phyloP scores from a whole-genome alignment of 2,113 vertebrate genomes.

The Thalassarche chlororhynchos region DNA sequence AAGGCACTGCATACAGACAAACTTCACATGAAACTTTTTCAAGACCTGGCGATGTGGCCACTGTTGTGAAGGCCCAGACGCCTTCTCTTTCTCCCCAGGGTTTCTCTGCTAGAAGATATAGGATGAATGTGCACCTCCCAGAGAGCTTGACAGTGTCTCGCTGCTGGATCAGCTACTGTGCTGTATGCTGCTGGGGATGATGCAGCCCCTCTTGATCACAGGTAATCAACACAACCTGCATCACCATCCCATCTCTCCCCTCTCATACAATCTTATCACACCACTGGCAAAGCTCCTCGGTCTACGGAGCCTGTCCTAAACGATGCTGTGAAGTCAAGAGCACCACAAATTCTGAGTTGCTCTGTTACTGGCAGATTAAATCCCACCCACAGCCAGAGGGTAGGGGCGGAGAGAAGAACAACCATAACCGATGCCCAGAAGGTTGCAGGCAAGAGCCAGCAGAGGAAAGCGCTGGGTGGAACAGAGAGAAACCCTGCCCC shows the following conservation, averaged over 20 bases:
- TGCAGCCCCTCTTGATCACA: not conserved
- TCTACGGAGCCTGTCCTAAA: not conserved
- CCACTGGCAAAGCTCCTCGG: not conserved
- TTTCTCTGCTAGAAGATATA: not conserved
- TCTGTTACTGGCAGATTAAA: not conserved
- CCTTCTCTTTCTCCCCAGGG: not conserved
- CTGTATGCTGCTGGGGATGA: not conserved
- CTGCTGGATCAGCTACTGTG: not conserved
- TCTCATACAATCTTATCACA: not conserved
- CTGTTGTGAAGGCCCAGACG: not conserved
- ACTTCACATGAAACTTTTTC: not conserved
- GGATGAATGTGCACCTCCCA: not conserved
- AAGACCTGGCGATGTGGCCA: accelerated
- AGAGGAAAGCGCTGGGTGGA: not conserved
- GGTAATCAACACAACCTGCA: not conserved
- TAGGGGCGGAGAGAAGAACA: not conserved
- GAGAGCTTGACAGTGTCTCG: not conserved
- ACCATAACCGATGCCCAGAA: not conserved
- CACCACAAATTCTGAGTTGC: not conserved
- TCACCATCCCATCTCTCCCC: not conserved
- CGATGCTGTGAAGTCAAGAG: not conserved
- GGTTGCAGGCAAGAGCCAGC: not conserved
- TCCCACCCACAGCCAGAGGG: not conserved
- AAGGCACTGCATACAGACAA: not conserved
- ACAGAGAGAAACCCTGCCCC: not conserved